Base-by-base conservation (phyloP, 2,113 vertebrate species). In the Ptilonorhynchus violaceus region DNA sequence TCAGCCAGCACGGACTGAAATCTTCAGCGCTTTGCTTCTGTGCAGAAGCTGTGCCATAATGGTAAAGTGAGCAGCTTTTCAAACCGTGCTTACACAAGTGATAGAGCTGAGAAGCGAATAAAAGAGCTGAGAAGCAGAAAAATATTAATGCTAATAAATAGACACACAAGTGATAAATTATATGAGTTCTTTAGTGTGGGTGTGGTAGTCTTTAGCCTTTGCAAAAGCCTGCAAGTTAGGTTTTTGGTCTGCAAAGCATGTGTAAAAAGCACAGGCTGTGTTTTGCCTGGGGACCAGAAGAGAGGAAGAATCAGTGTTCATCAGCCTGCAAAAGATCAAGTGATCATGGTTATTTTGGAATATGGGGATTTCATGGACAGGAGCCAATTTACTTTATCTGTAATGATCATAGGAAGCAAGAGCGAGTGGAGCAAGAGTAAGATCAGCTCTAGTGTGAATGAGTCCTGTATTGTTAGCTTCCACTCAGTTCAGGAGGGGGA, bases 361-460 rank as follows among this genome's bases (percentile, higher is more conserved):
- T 56, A 35, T 12, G n/a, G 28, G 10, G 14, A 44, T 87, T 81
- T 92, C 8, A 7, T 39, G 33, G 41, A 42, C 60, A 31, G 9
- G 15, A 76, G 7, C 5, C 0, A 1, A 46, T 89, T 59, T 52
- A 25, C 23, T 12, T 3, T 59, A 47, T 22, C 21, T 52, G 11
- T 68, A 60, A 10, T 73, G 15, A 67, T 47, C 13, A 22, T 6
- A 77, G 35, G 27, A 86, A 50, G 6, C 0, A 0, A 87, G 52
- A 75, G 12, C 0, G 0, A 68, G 17, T 56, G 14, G 37, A 81
- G 6, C n/a, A 89, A 53, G 49, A 78, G 7, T 4, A 10, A 24
- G 27, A 25, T 46, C 20, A 53, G 35, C 31, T 86, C 7, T 87
- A 20, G 6, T 82, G 66, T 75, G 37, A 92, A 24, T 39, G 20